Evolutionary conservation across 2,888 invertebrate genomes (phyloP).

Genomic region (Criorhina ranunculi): DNA sequence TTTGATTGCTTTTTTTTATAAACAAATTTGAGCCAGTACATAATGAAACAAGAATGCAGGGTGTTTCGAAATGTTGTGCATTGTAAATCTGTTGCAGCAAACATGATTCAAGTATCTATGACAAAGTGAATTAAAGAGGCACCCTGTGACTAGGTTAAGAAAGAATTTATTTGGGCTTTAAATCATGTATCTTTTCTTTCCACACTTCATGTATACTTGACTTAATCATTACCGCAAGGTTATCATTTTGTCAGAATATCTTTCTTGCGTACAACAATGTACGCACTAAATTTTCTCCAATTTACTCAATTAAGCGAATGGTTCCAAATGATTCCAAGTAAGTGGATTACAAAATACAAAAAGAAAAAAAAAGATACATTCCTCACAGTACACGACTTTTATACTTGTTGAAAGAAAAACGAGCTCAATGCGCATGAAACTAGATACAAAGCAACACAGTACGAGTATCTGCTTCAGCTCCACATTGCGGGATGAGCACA

Average conservation of each 20-base stretch:
- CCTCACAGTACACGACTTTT: not conserved
- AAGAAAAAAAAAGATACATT: not conserved
- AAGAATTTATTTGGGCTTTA: not conserved
- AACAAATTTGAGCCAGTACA: not conserved
- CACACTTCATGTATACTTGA: constrained; percentile 13
- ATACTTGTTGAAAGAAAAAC: constrained; percentile 27
- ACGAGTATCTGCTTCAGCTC: constrained; percentile 18
- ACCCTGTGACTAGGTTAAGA: constrained; percentile 18
- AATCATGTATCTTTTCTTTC: constrained; percentile 3
- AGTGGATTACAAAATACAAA: constrained; percentile 64
- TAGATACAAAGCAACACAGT: constrained; percentile 26
- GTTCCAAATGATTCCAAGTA: constrained; percentile 46
- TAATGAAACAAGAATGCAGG: too few relatives aligned
- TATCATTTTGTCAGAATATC: constrained; percentile 43
- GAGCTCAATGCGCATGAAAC: constrained; percentile 36
- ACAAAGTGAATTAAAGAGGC: not conserved
- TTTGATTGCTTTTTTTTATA: constrained; percentile 6
- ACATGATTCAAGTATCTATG: not conserved
- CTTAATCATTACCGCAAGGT: constrained; percentile 39
- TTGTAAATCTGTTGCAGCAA: too few relatives aligned
- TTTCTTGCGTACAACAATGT: constrained; percentile 39
- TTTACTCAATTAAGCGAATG: constrained; percentile 72
- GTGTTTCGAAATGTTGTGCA: too few relatives aligned
- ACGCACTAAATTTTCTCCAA: constrained; percentile 69
- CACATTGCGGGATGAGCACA: constrained; percentile 14